These are phyloP conservation scores for Sphaerodactylus townsendi DNA, from an alignment of 2,113 vertebrate genomes.

Conservation along the genomic window DNA sequence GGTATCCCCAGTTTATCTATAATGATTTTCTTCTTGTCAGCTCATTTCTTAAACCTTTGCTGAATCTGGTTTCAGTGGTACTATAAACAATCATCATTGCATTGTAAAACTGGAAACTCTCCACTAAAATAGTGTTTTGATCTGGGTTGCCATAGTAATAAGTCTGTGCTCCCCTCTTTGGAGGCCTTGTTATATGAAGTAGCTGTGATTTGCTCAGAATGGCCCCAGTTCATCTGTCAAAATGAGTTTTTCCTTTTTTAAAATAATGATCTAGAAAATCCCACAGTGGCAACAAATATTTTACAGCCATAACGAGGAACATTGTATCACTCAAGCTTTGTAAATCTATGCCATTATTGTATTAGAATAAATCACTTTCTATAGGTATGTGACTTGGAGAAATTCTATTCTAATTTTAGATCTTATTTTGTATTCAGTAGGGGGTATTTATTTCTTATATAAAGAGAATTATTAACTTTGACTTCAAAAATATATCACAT, in stretches of 20 bases:
- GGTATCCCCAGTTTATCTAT: conserved; percentile 83
- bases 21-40: conserved; percentile 86
- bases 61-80: conserved; percentile 84
- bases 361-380: conserved; percentile 85
- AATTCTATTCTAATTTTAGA: conserved; percentile 79
- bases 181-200: conserved; percentile 99
- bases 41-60: conserved; percentile 85
- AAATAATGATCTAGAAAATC: conserved; percentile 99
- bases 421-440: conserved; percentile 65
- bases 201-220: conserved; percentile 92
- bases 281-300: conserved; percentile 88
- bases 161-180: conserved; percentile 93
- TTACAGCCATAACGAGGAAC: conserved; percentile 83
- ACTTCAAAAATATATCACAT: conserved; percentile 83
- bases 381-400: conserved; percentile 76
- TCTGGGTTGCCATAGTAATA: conserved; percentile 94
- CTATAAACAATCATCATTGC: conserved; percentile 96
- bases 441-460: conserved; percentile 80
- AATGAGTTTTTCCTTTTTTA: conserved; percentile 96
- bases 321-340: conserved; percentile 81
- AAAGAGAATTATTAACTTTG: conserved; percentile 84
- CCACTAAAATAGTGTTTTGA: conserved; percentile 93
- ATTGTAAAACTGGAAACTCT: conserved; percentile 97
- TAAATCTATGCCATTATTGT: conserved; percentile 85
- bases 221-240: conserved; percentile 97